Evolutionary conservation across 2,888 invertebrate species (phyloP).

Genomic region (Cylloceria caligata): DNA sequence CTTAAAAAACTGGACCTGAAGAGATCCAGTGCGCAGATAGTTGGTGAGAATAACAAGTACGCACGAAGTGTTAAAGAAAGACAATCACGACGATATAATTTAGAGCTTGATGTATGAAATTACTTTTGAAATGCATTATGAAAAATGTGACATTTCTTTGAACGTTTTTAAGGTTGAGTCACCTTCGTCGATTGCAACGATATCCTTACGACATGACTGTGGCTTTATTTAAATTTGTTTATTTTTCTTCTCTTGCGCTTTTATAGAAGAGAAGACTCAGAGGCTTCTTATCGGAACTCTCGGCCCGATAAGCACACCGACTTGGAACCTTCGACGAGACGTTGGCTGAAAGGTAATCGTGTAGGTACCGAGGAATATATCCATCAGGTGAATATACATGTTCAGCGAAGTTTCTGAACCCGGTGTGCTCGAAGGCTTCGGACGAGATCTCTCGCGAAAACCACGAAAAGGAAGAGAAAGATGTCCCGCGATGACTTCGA

Average conservation of each 20-base stretch:
- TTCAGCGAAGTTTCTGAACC: slow-evolving; percentile 35
- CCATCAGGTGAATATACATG: slow-evolving; percentile 3
- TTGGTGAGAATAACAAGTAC: too few relatives aligned
- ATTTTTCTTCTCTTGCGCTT: slow-evolving; percentile 21
- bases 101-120: too few relatives aligned
- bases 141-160: neutral
- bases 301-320: slow-evolving; percentile 38
- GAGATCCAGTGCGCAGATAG: too few relatives aligned
- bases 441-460: slow-evolving; percentile 46
- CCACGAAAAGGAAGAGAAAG: slow-evolving; percentile 53
- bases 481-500: slow-evolving; percentile 54
- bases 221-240: slow-evolving; percentile 8
- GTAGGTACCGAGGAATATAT: slow-evolving; percentile 69
- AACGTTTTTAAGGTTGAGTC: neutral
- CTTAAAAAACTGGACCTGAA: too few relatives aligned
- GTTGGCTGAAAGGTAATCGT: slow-evolving; percentile 69
- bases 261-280: too few relatives aligned
- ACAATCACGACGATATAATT: too few relatives aligned
- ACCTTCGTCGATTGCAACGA: slow-evolving; percentile 4
- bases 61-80: too few relatives aligned
- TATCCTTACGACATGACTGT: slow-evolving; percentile 41
- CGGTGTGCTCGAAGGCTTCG: slow-evolving; percentile 30
- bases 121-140: neutral
- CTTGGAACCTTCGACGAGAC: slow-evolving; percentile 25
- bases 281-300: slow-evolving; percentile 42